Evolutionary conservation across 2,113 vertebrate species (phyloP).

Genomic region (Leptobrachium ailaonicum): DNA sequence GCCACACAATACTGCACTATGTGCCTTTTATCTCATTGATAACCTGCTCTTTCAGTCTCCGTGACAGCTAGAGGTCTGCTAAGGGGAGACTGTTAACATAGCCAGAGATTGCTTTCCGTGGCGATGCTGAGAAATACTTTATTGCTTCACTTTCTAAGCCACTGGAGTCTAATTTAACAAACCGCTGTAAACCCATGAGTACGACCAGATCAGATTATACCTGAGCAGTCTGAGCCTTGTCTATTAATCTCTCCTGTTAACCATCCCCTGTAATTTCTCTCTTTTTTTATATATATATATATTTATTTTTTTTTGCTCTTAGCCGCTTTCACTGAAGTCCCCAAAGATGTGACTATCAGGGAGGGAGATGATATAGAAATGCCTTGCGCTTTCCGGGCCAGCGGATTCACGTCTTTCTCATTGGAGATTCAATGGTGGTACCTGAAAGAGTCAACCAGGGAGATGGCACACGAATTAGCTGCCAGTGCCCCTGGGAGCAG

Average conservation of each 20-base stretch:
- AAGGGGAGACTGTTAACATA: conserved; percentile 15
- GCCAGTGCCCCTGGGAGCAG: conserved; percentile 75
- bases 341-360: conserved; percentile 88
- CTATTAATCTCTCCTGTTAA: conserved; percentile 52
- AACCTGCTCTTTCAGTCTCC: background rate
- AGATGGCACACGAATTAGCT: conserved; percentile 81
- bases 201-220: conserved; percentile 16
- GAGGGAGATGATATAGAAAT: conserved; percentile 96
- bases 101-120: conserved; percentile 17
- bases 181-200: background rate
- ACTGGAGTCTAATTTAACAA: conserved; percentile 42
- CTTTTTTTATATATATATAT: no score
- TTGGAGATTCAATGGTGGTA: conserved; percentile 98
- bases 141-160: conserved; percentile 39
- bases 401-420: conserved; percentile 84
- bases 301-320: conserved; percentile 55
- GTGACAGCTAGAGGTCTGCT: conserved; percentile 1
- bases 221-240: conserved; percentile 27
- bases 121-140: conserved; percentile 11
- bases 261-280: conserved; percentile 59
- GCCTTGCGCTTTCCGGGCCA: conserved; percentile 91
- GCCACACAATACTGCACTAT: background rate
- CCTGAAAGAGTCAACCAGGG: conserved; percentile 80
- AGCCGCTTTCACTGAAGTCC: conserved; percentile 93
- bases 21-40: background rate